Conservation (phyloP, 2,888 invertebrate species). For the Onthophagus sagittarius region DNA sequence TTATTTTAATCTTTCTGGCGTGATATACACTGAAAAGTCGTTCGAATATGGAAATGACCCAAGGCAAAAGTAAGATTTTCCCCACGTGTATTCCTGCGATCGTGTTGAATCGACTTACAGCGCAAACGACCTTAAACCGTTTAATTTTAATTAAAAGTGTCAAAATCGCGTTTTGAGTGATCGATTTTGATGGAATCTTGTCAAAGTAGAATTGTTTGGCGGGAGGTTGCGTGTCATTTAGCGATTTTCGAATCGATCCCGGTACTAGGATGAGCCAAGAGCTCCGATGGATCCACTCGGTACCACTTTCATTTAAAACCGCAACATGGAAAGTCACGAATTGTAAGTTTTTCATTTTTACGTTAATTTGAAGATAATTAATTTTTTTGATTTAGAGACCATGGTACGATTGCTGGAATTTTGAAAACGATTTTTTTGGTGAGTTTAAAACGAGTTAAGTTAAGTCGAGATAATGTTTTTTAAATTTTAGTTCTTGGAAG, state of each 20-base stretch:
- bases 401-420: slow-evolving; percentile 23
- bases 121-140: too few species aligned
- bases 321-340: not conserved
- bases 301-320: not conserved
- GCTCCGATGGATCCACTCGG: not conserved
- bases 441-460: too few species aligned
- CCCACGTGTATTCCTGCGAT: not conserved
- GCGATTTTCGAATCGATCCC: slow-evolving; percentile 15
- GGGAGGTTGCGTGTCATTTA: slow-evolving; percentile 9
- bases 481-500: slow-evolving; percentile 25
- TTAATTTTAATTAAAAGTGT: too few species aligned
- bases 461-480: not conserved
- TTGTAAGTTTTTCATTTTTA: not conserved
- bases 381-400: slow-evolving; percentile 22
- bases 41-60: not conserved
- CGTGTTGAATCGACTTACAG: too few species aligned
- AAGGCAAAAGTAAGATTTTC: not conserved
- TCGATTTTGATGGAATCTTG: slow-evolving; percentile 7
- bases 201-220: slow-evolving; percentile 24
- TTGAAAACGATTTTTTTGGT: slow-evolving; percentile 29
- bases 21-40: not conserved
- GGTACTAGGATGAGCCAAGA: not conserved
- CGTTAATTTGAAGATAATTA: not conserved
- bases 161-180: not conserved
- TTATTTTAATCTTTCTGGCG: not conserved